Base-by-base conservation (phyloP, 2,113 vertebrate species). In the Marmota monax region DNA sequence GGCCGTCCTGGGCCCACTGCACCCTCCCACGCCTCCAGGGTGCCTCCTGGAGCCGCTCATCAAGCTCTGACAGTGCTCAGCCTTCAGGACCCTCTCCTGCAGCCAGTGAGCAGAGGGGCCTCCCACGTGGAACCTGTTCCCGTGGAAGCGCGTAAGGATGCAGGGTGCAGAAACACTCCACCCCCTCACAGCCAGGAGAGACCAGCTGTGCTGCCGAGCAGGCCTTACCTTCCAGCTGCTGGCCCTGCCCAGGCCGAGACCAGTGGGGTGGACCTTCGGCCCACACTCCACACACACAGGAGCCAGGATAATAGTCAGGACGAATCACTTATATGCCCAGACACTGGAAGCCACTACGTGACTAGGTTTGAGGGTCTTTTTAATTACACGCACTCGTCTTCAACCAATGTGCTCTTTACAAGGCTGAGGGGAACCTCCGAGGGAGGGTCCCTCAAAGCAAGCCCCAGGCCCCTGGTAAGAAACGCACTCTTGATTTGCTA, bases 251-350 rank as follows among this genome's bases (percentile, higher is more conserved):
- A 39, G 61, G 84, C 73, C n/a, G 3, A 58, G 32, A 34, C 32
- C 27, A 45, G 48, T 51, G 12, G 48, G 48, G 45, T 45, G 45
- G 45, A 45, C 45, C 7, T 45, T 45, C 8, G 45, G 45, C 45
- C 8, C 45, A 45, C 45, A 9, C 45, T 8, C 45, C 45, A 45
- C 45, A 45, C 45, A 45, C 45, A 45, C 45, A 45, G 45, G 7
- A 45, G 45, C 45, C 45, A 45, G 45, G 45, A 45, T 45, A 45
- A 45, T 1, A 9, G 45, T 45, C 45, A 45, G 22, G 8, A 39
- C 72, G n/a, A 73, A 48, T 12, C 13, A 0, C 0, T 0, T 29
- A 20, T 7, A 23, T 6, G 61, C 27, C 34, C 22, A 0, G 7
- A 63, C 58, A 56, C 42, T 2, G 58, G 48, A 90, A 69, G 51